Percentiles rank a stretch among this genome's conserved stretches.
Evolutionary conservation across 2,888 invertebrate genomes (phyloP).

Genomic region (Scaptomyza parva): DNA sequence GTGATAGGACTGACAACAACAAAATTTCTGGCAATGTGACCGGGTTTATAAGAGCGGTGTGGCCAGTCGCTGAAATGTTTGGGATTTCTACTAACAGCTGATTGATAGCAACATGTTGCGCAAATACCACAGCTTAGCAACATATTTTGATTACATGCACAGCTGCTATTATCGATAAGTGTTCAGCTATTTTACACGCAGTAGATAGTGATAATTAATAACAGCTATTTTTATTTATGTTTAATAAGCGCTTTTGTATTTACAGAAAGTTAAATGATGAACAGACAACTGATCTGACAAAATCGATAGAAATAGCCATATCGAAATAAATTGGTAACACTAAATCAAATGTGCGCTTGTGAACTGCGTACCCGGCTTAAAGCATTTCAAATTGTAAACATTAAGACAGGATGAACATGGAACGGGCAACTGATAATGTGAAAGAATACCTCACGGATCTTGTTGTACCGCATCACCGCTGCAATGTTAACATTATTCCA

Average conservation of each 20-base stretch:
- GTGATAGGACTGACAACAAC: conserved; percentile 61
- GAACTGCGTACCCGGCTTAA: conserved; percentile 2
- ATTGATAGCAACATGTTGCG: conserved; percentile 47
- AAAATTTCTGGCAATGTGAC: conserved; percentile 52
- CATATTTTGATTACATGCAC: background rate
- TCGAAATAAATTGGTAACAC: background rate
- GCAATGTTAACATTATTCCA: conserved; percentile 75
- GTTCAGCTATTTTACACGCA: background rate
- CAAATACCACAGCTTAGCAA: background rate
- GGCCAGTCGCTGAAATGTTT: conserved; percentile 11
- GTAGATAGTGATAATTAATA: background rate
- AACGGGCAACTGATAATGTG: conserved; percentile 45
- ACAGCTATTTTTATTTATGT: background rate
- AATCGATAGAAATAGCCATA: background rate
- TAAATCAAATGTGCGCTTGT: background rate
- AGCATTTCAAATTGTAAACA: conserved; percentile 3
- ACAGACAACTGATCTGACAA: background rate
- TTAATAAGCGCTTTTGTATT: background rate
- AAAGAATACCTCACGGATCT: conserved; percentile 78
- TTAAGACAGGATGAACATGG: conserved; percentile 10
- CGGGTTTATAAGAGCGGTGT: conserved; percentile 27
- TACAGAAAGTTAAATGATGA: background rate
- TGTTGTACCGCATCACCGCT: conserved; percentile 73
- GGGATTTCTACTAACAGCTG: conserved; percentile 51
- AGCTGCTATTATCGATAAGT: conserved; percentile 15